Evolutionary conservation across 1,140 invertebrate species (phyloP), one percentile per base, ranked within the genome.

Genomic region (Drosophila melanica): DNA sequence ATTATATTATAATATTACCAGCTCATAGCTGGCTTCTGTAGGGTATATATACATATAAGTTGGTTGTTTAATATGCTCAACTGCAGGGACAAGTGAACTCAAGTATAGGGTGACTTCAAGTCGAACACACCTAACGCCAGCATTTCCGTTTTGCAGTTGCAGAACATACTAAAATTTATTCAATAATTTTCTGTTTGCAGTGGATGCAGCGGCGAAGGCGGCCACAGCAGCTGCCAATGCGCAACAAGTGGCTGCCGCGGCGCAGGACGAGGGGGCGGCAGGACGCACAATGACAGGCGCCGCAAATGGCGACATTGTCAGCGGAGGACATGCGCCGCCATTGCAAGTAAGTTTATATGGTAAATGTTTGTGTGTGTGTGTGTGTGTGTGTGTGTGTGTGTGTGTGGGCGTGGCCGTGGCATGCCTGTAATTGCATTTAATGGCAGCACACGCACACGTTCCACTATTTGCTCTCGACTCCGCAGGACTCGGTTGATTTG

Each of bases 241-340:
- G 63, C 84, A 79, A 81, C 76, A 82, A 82, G 86, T 84, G 68
- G 79, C 65, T 11, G 74, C 87, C 45, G 77, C 82, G 66, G 66
- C 77, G 35, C 87, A 91, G 11, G 90, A 90, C 33, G 86, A 90
- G 12, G 74, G 59, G 6, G 68, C 41, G 35, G 67, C 54, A 20
- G 72, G 66, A 57, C 51, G 72, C 10, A 37, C 66, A 42, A 44
- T 89, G 58, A 75, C 90, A 63, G 77, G 73, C 57, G 93, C 94
- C 20, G 93, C 94, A 75, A 95, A 95, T 91, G 95, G 94, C 42
- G 94, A 95, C 58, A 92, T 94, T 76, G 75, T 63, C 12, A 74
- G 76, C 51, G 89, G 59, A 47, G 69, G 50, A 75, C 92, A 92
- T 89, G 92, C 93, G 9, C 95, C 95, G 39, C 92, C 94, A 68